phyloP scores from a whole-genome alignment of 2,888 invertebrate genomes.

The Cerceris rybyensis region DNA sequence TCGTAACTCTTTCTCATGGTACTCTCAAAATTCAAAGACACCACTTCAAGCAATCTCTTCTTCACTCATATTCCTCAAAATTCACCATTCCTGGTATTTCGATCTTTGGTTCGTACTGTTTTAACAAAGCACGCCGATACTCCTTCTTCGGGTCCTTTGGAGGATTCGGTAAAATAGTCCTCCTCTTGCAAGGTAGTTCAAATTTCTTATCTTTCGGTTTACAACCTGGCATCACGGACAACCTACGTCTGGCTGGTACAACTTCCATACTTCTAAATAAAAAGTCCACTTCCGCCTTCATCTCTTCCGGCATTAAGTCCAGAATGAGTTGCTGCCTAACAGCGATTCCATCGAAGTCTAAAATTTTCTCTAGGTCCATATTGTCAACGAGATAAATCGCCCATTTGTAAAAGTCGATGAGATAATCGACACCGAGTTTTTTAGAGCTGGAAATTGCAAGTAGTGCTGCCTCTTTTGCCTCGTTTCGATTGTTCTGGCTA shows the following conservation, averaged over 20 bases:
- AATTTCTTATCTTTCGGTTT: slow-evolving; percentile 70
- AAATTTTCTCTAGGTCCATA: slow-evolving; percentile 78
- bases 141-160: slow-evolving; percentile 64
- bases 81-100: slow-evolving; percentile 69
- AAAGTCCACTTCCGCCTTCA: slow-evolving; percentile 81
- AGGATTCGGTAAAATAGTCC: slow-evolving; percentile 62
- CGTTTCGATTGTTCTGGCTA: slow-evolving; percentile 81
- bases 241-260: slow-evolving; percentile 81
- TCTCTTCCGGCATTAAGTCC: slow-evolving; percentile 79
- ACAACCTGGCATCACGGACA: slow-evolving; percentile 83
- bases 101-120: slow-evolving; percentile 60
- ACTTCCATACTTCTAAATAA: slow-evolving; percentile 82
- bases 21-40: too few species aligned
- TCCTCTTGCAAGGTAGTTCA: slow-evolving; percentile 62
- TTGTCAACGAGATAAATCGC: slow-evolving; percentile 78
- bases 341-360: slow-evolving; percentile 76
- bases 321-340: slow-evolving; percentile 81
- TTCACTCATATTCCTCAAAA: slow-evolving; percentile 70
- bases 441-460: slow-evolving; percentile 73
- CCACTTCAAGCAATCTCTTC: background rate
- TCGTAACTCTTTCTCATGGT: too few species aligned
- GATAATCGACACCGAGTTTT: slow-evolving; percentile 74
- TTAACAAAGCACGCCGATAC: slow-evolving; percentile 58
- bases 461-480: slow-evolving; percentile 80
- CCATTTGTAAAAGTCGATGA: slow-evolving; percentile 76